Conservation (phyloP, 2,113 vertebrate genomes). For the Mus pahari region DNA sequence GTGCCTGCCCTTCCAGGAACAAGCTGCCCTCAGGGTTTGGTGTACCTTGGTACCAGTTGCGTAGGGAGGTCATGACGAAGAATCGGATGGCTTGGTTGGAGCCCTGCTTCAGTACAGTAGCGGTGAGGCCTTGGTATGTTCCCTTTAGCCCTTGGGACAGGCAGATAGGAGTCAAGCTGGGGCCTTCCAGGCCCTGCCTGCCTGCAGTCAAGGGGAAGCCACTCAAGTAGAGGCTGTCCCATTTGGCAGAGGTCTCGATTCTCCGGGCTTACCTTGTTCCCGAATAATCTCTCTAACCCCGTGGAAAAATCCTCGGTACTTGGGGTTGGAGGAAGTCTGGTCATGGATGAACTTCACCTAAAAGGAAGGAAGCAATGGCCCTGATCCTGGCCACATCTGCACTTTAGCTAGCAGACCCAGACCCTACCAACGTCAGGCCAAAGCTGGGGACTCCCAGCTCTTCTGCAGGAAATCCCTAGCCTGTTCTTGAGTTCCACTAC, state of each 20-base stretch:
- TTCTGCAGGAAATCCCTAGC: conserved; percentile 88
- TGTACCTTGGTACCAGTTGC: conserved; percentile 97
- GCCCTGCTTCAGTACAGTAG: conserved; percentile 96
- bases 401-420: neutral
- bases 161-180: neutral
- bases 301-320: conserved; percentile 95
- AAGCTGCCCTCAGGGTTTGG: neutral
- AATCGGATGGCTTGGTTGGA: conserved; percentile 98
- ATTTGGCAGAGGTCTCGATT: neutral
- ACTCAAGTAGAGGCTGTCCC: conserved; percentile 39
- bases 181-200: conserved; percentile 81
- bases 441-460: conserved; percentile 86
- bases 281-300: conserved; percentile 94
- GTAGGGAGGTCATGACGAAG: conserved; percentile 96
- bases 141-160: conserved; percentile 91
- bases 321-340: conserved; percentile 94
- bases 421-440: neutral
- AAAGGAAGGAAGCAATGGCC: neutral
- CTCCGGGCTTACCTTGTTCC: conserved; percentile 83
- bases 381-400: neutral
- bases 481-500: conserved; percentile 82
- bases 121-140: conserved; percentile 96
- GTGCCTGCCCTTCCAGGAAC: no score
- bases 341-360: conserved; percentile 97
- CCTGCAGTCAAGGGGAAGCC: conserved; percentile 91